Evolutionary conservation across 2,113 vertebrate genomes (phyloP), one percentile per base, ranked within the genome.

Genomic region (Callaeas wilsoni): DNA sequence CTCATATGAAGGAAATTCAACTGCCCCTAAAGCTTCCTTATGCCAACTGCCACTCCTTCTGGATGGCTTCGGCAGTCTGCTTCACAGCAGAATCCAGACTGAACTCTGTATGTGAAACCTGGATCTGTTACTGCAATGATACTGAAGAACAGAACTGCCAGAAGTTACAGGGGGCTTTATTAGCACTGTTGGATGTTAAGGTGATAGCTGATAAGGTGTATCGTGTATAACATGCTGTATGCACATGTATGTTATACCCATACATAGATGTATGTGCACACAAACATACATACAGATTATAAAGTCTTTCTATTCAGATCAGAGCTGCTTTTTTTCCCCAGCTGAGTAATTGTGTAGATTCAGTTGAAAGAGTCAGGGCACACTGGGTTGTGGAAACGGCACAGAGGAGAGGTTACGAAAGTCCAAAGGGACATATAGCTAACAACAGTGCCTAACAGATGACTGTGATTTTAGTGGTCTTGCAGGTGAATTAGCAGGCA

Each of bases 21-120:
- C n/a, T 84, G 60, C 52, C 89, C 80, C 84, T 89, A 75, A 78
- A 93, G 64, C 56, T 90, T 86, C 49, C 79, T 88, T 37, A 60
- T 86, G 68, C 69, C 82, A 92, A 39, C 75, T 95, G 73, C 85
- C 64, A 84, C 35, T 78, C 88, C 85, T 85, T 83, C 70, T 91
- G 92, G 75, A 68, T 81, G 85, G 71, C 86, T 94, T 84, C 10
- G 10, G 52, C 92, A 90, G 64, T 59, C 49, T 78, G 68, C n/a
- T 89, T 86, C 83, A 33, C 60, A 80, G 68, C 63, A 92, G 76
- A 80, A 52, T 33, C 50, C 78, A 74, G 46, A 26, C 39, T 65
- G 71, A 83, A 5, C 22, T 64, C 53, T 56, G 1, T 4, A 0
- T 77, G 39, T 85, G 30, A 63, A 85, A 80, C 50, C 50, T 44